phyloP scores from a whole-genome alignment of 2,113 vertebrate species.

The Macroglossus sobrinus region DNA sequence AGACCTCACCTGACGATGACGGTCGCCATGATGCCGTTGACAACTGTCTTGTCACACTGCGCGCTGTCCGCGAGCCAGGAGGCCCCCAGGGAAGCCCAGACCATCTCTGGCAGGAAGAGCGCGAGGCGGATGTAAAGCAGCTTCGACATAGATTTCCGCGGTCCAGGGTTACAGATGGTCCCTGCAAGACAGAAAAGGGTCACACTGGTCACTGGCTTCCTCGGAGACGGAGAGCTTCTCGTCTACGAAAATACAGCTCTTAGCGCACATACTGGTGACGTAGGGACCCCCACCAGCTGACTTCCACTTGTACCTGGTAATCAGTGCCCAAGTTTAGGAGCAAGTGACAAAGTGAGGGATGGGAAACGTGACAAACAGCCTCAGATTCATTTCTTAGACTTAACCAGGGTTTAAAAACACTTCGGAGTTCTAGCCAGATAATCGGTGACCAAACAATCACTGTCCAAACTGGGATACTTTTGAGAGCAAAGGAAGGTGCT shows the following conservation, averaged over 20 bases:
- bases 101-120: conserved; percentile 92
- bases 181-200: conserved; percentile 82
- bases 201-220: background rate
- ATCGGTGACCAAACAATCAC: background rate
- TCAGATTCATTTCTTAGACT: background rate
- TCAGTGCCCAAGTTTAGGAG: background rate
- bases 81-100: conserved; percentile 92
- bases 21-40: conserved; percentile 86
- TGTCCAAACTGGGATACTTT: background rate
- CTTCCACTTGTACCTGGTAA: rapidly evolving
- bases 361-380: background rate
- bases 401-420: background rate
- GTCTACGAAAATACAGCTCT: background rate
- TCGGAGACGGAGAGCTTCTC: background rate
- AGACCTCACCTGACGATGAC: conserved; percentile 90
- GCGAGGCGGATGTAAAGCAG: conserved; percentile 92
- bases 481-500: background rate
- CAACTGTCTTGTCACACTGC: conserved; percentile 88
- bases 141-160: conserved; percentile 90
- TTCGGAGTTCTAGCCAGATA: background rate
- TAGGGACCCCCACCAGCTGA: rapidly evolving
- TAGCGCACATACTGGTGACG: rapidly evolving
- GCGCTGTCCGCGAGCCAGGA: conserved; percentile 88
- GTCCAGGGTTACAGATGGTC: conserved; percentile 94
- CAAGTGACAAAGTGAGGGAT: background rate